Evolutionary conservation across 2,888 invertebrate genomes (phyloP).

Genomic region (Trachelus tabidus): DNA sequence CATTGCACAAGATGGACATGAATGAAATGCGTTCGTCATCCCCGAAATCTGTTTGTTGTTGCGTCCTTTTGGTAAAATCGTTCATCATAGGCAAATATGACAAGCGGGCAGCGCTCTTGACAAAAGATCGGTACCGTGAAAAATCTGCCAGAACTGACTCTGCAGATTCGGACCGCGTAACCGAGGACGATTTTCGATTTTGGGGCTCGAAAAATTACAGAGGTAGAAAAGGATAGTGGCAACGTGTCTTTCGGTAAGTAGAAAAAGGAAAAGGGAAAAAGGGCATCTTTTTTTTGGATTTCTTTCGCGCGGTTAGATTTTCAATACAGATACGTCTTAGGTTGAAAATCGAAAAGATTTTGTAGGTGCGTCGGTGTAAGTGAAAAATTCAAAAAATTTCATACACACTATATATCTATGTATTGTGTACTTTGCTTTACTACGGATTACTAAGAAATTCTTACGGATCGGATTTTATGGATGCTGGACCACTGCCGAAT

Average conservation of each 20-base stretch:
- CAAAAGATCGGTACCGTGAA: conserved; percentile 61
- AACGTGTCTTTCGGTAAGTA: not conserved
- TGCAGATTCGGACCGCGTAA: conserved; percentile 56
- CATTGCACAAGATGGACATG: conserved; percentile 45
- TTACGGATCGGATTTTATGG: not conserved
- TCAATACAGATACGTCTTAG: not conserved
- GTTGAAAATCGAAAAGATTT: not conserved
- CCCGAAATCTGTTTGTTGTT: conserved; percentile 47
- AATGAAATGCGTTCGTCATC: conserved; percentile 61
- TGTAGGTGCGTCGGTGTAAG: not conserved
- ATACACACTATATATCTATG: not conserved
- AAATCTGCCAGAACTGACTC: conserved; percentile 61
- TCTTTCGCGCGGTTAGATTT: not conserved
- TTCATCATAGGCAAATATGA: conserved; percentile 67
- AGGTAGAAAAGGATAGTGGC: not conserved
- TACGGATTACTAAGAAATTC: not conserved
- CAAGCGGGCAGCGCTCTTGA: conserved; percentile 59
- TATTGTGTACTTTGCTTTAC: not conserved
- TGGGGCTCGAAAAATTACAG: not conserved
- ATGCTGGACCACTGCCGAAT: not conserved
- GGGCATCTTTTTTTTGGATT: not conserved
- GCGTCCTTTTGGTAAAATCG: conserved; percentile 50
- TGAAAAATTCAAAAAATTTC: not conserved
- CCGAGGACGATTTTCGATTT: not conserved
- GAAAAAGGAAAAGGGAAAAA: not conserved